A percentile compares a stretch with the other conserved stretches of the same genome.
phyloP scores from a whole-genome alignment of 2,113 vertebrate species.

The Osmerus mordax region DNA sequence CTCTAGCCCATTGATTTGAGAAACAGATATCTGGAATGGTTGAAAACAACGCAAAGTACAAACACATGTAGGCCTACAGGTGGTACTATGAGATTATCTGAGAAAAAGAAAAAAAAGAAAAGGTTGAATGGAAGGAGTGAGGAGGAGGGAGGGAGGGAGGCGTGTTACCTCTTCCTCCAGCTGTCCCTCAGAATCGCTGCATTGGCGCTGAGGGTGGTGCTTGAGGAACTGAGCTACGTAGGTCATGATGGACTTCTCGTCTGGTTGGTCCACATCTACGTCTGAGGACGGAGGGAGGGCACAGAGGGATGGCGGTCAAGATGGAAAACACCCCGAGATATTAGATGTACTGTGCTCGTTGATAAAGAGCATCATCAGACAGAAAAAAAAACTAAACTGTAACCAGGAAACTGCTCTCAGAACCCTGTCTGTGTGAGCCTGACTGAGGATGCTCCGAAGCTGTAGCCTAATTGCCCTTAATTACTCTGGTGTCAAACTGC shows the following conservation, averaged over 20 bases:
- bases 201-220: slow-evolving; percentile 79
- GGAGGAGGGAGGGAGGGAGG: not conserved
- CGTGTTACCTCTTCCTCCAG: slow-evolving; percentile 76
- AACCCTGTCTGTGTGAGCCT: slow-evolving; percentile 10
- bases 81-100: too few relatives aligned
- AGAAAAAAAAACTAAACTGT: not conserved
- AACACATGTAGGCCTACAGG: too few relatives aligned
- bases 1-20: too few relatives aligned
- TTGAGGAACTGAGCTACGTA: slow-evolving; percentile 97
- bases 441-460: slow-evolving; percentile 29
- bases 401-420: not conserved
- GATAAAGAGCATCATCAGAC: not conserved
- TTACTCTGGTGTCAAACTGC: slow-evolving; percentile 66
- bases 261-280: slow-evolving; percentile 97
- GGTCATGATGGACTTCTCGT: slow-evolving; percentile 98
- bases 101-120: too few relatives aligned
- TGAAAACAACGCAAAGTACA: too few relatives aligned
- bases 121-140: not conserved
- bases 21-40: too few relatives aligned
- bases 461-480: slow-evolving; percentile 61
- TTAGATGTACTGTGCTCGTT: not conserved
- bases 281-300: slow-evolving; percentile 71
- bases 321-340: not conserved
- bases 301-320: not conserved
- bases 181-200: slow-evolving; percentile 63